Evolutionary conservation across 2,113 vertebrate species (phyloP).

Genomic region (Todiramphus saurophagus): DNA sequence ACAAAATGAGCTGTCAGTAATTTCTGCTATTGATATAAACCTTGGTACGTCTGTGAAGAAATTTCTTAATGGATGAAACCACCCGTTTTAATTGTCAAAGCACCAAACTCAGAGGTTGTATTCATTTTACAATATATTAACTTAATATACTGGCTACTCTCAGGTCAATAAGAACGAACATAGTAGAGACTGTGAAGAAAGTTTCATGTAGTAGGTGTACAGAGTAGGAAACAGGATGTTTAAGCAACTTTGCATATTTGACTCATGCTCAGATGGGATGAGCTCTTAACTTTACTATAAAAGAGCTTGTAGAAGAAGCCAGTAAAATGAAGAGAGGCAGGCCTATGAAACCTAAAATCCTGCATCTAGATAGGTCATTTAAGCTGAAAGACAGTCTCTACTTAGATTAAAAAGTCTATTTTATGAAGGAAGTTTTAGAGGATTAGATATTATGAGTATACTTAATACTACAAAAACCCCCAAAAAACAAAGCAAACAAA

Average conservation of each 20-base stretch:
- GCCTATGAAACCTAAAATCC: not conserved
- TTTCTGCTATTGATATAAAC: not conserved
- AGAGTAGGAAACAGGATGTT: not conserved
- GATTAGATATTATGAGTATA: not conserved
- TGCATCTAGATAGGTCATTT: not conserved
- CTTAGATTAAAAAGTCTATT: not conserved
- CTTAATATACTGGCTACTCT: not conserved
- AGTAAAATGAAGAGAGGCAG: not conserved
- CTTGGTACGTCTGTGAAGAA: not conserved
- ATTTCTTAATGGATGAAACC: not conserved
- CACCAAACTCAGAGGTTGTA: not conserved
- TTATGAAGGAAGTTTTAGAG: not conserved
- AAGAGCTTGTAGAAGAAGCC: not conserved
- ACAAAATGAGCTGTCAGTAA: not conserved
- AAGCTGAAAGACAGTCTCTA: not conserved
- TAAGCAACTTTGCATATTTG: not conserved
- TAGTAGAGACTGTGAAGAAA: not conserved
- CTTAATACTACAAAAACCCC: not conserved
- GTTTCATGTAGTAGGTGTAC: not conserved
- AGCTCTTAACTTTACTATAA: not conserved
- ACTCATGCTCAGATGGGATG: not conserved
- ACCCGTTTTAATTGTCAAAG: not conserved
- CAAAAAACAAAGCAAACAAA: no score
- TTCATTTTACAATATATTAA: not conserved
- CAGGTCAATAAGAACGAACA: not conserved